A percentile compares a stretch with the other conserved stretches of the same genome.
These are phyloP conservation scores for Chymomyza caudatula DNA, from an alignment of 2,888 invertebrate species.

Conservation along the genomic window DNA sequence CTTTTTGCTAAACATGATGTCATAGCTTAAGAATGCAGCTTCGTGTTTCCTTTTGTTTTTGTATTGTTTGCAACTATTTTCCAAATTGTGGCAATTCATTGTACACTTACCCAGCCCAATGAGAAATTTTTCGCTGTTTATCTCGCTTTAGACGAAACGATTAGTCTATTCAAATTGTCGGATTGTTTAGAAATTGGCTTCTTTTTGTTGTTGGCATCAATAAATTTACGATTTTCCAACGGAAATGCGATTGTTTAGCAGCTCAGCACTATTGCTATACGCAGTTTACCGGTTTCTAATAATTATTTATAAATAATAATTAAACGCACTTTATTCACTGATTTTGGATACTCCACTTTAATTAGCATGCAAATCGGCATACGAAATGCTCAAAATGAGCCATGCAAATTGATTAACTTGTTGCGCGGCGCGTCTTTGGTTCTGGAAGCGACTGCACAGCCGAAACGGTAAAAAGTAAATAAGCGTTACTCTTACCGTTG, in stretches of 20 bases:
- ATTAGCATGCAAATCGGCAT: constrained; percentile 28
- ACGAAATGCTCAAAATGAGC: constrained; percentile 11
- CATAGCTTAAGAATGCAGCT: constrained; percentile 16
- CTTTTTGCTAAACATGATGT: constrained; percentile 29
- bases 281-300: not conserved
- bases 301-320: not conserved
- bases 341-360: not conserved
- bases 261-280: not conserved
- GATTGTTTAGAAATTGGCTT: not conserved
- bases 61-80: constrained; percentile 15
- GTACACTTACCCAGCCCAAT: constrained; percentile 11
- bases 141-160: not conserved
- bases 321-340: not conserved
- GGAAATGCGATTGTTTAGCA: not conserved
- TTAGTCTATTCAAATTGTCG: not conserved
- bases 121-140: not conserved
- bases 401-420: not conserved
- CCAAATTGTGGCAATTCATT: not conserved
- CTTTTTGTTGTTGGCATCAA: not conserved
- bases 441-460: not conserved
- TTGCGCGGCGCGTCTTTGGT: not conserved
- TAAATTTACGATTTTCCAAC: not conserved
- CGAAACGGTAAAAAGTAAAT: constrained; percentile 27
- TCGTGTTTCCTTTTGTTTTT: constrained; percentile 4
- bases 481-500: constrained; percentile 32